These are phyloP conservation scores for Melanotaenia boesemani DNA, from an alignment of 2,797 vertebrate species.

Conservation along the genomic window DNA sequence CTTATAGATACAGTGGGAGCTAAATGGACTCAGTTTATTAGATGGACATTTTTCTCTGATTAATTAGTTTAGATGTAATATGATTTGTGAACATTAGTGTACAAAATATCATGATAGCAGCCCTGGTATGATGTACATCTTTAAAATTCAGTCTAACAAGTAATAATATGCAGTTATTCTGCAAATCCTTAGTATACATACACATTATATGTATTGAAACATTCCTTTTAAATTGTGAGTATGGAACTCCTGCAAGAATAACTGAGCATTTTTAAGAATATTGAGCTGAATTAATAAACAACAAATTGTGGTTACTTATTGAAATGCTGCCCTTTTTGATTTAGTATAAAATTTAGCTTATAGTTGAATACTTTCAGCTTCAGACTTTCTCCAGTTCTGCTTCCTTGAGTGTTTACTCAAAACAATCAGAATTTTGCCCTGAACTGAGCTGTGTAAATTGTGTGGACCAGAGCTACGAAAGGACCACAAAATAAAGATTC, in stretches of 20 bases:
- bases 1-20: conserved; percentile 2
- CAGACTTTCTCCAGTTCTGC: neutral
- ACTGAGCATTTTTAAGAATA: neutral
- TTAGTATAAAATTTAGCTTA: neutral
- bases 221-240: too few species aligned
- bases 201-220: too few species aligned
- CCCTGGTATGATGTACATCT: neutral
- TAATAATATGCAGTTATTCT: neutral
- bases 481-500: neutral
- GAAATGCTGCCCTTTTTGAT: neutral
- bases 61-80: conserved; percentile 3
- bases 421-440: too few species aligned
- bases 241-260: neutral
- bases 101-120: conserved; percentile 29
- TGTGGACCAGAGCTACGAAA: neutral
- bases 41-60: neutral
- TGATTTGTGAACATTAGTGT: conserved; percentile 19
- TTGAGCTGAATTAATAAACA: neutral
- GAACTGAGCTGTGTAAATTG: too few species aligned
- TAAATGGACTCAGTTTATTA: neutral
- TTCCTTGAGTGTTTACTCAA: neutral
- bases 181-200: too few species aligned
- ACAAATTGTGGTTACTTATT: neutral
- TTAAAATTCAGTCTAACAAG: neutral
- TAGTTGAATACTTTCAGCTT: neutral